Evolutionary conservation across 2,888 invertebrate species (phyloP).

Genomic region (Clivina fossor): DNA sequence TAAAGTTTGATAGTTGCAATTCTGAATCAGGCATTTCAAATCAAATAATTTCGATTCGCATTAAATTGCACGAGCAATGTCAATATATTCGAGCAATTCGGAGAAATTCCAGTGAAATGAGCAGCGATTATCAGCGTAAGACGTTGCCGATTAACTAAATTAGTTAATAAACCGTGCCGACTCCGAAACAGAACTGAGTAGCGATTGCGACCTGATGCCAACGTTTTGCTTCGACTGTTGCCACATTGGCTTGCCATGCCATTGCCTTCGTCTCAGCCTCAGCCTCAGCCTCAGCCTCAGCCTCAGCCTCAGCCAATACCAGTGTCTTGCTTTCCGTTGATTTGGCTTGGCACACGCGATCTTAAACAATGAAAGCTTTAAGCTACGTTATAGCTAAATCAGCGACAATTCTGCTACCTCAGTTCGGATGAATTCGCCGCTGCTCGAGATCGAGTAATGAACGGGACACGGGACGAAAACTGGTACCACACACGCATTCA

Average conservation of each 20-base stretch:
- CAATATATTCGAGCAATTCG: constrained; percentile 5
- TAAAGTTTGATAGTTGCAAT: no score
- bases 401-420: neutral
- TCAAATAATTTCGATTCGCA: constrained; percentile 29
- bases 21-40: neutral
- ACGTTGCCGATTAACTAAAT: constrained; percentile 31
- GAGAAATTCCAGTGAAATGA: constrained; percentile 28
- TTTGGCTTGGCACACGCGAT: no score
- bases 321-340: no score
- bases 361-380: constrained; percentile 26
- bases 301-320: no score
- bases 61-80: constrained; percentile 31
- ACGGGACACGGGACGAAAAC: no score
- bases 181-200: constrained; percentile 23
- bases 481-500: no score
- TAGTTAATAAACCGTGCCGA: constrained; percentile 31
- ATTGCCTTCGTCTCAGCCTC: neutral
- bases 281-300: no score
- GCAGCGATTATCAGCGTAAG: constrained; percentile 29
- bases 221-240: neutral
- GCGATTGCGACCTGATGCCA: constrained; percentile 15
- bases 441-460: no score
- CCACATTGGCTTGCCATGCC: neutral
- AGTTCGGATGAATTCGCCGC: constrained; percentile 11
- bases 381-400: no score